Evolutionary conservation across 2,888 invertebrate species (phyloP).

Genomic region (Brassicogethes aeneus): DNA sequence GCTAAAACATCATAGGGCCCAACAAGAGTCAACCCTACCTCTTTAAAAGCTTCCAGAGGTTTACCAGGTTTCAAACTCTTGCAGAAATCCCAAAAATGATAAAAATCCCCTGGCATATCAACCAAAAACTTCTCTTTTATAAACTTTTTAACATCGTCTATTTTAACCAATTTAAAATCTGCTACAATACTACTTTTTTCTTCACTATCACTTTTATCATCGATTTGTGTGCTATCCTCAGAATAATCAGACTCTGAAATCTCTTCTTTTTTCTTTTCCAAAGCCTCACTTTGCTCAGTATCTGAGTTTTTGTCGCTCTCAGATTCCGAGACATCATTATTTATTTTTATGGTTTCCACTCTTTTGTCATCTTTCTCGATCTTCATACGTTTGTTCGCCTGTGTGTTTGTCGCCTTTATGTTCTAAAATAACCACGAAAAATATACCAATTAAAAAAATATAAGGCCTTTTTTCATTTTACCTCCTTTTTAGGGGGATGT

Average conservation of each 20-base stretch:
- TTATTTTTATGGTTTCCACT: slow-evolving; percentile 4
- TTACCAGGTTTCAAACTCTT: slow-evolving; percentile 45
- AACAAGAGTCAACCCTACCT: slow-evolving; percentile 62
- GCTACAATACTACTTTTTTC: slow-evolving; percentile 17
- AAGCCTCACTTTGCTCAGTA: not conserved
- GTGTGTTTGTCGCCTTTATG: slow-evolving; percentile 7
- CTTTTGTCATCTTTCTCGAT: slow-evolving; percentile 1
- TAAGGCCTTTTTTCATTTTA: too few species aligned
- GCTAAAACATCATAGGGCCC: slow-evolving; percentile 82
- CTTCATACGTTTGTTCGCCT: slow-evolving; percentile 4
- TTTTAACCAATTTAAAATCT: too few species aligned
- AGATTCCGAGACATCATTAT: slow-evolving; percentile 9
- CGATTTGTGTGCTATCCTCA: not conserved
- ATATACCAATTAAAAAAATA: slow-evolving; percentile 2
- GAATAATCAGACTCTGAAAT: not conserved
- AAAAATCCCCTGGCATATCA: slow-evolving; percentile 87
- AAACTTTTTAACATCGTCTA: slow-evolving; percentile 37
- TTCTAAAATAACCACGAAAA: slow-evolving; percentile 7
- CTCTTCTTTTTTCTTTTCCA: not conserved
- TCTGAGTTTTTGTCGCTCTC: slow-evolving; percentile 6
- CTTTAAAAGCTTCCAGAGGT: slow-evolving; percentile 54
- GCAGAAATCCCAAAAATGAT: slow-evolving; percentile 72
- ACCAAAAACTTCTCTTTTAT: slow-evolving; percentile 70
- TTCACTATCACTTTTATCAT: slow-evolving; percentile 27
- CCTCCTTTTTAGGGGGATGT: slow-evolving; percentile 52